Evolutionary conservation across 1,140 invertebrate genomes (phyloP).

Genomic region (Scaptomyza montana): DNA sequence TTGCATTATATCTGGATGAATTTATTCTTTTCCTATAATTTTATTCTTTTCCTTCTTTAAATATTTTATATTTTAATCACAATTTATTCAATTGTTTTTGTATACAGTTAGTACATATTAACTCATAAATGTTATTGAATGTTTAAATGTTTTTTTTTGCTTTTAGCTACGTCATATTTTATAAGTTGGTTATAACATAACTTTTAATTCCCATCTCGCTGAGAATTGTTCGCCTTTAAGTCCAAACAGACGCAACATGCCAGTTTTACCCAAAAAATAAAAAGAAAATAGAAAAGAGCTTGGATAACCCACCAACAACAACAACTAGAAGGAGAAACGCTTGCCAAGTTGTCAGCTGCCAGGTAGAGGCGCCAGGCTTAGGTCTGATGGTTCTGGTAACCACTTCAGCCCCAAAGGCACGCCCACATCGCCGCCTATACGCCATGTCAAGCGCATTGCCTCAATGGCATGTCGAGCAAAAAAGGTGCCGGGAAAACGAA

Average conservation of each 20-base stretch:
- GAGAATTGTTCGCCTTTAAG: slow-evolving; percentile 28
- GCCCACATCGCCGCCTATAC: neutral
- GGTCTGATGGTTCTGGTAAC: slow-evolving; percentile 11
- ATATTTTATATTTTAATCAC: no score
- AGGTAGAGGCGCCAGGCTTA: slow-evolving; percentile 63
- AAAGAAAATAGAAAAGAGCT: slow-evolving; percentile 8
- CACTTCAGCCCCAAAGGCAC: slow-evolving; percentile 19
- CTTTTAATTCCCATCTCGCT: neutral
- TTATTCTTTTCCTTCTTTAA: no score
- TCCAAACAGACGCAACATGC: slow-evolving; percentile 40
- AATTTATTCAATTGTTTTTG: no score
- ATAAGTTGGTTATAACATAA: neutral
- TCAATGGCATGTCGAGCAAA: slow-evolving; percentile 47
- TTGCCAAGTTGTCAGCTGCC: slow-evolving; percentile 75
- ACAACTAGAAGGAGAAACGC: slow-evolving; percentile 42
- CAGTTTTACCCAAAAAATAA: slow-evolving; percentile 15
- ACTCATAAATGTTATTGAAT: no score
- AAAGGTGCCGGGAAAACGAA: slow-evolving; percentile 57
- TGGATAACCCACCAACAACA: slow-evolving; percentile 28
- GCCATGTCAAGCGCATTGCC: slow-evolving; percentile 41
- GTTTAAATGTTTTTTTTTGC: no score
- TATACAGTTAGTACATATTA: no score
- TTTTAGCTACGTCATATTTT: no score
- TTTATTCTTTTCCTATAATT: no score
- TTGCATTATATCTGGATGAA: no score